Evolutionary conservation across 2,888 invertebrate species (phyloP), one percentile per base, ranked within the genome.

Genomic region (Chalcis sispes): DNA sequence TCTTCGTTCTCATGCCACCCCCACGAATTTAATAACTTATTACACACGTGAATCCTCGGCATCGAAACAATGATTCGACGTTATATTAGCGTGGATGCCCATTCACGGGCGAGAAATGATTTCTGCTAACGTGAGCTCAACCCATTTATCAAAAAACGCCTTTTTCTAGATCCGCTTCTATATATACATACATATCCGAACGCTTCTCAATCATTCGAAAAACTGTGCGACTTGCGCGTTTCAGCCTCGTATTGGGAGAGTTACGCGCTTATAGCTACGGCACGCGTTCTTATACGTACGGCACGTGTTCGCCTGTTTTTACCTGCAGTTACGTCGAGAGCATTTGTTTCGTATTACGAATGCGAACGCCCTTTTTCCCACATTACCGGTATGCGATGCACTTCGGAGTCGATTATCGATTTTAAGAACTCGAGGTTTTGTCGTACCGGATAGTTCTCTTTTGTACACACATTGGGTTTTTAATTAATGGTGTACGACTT

Each of bases 71-170:
- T 36, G 72, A 65, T 56, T 72, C 65, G 42, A 42, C 36, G 15
- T 67, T 42, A 42, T 42, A 13, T 13, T 42, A 2, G 2, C 42
- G 8, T 13, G 7, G 15, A 42, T 13, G 15, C 13, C 15, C 15
- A 13, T 42, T 13, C 42, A 42, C 42, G 2, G 7, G 2, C 42
- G 36, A 7, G 4, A 36, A 36, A 36, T 36, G 36, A 36, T 36
- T 36, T 36, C 10, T 36, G 18, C 7, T 5, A 27, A 10, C 61
- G 58, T 66, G 58, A 52, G 29, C 48, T 48, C 46, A 27, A 46
- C 42, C 73, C 73, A 66, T 73, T 73, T 73, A 66, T 73, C 73
- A 73, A 20, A n/a, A 73, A 62, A 23, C 48, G 64, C 58, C 59
- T 69, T 18, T 48, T 56, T n/a, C 40, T 10, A 36, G 36, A 36